These are phyloP conservation scores for Zosterops borbonicus DNA, from an alignment of 2,113 vertebrate genomes.

Conservation along the genomic window DNA sequence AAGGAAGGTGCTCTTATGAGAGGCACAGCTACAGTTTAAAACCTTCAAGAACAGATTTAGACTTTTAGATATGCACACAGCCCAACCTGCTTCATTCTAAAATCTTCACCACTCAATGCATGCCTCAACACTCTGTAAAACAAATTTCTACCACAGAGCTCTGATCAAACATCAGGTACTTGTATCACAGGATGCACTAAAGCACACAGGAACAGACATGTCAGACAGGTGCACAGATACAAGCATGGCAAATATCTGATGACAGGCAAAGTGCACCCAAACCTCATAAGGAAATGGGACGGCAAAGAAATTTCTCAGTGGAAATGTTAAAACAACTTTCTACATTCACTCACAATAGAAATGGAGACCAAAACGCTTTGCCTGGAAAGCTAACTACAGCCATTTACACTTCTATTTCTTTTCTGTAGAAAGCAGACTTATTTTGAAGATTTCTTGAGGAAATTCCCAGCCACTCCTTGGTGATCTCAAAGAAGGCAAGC, in stretches of 20 bases:
- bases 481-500: neutral
- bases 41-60: neutral
- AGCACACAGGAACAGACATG: neutral
- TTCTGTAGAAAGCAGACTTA: neutral
- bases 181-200: neutral
- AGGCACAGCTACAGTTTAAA: neutral
- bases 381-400: neutral
- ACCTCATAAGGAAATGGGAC: neutral
- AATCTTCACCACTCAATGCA: neutral
- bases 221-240: neutral
- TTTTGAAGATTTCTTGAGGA: neutral
- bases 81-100: neutral
- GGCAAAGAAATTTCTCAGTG: neutral
- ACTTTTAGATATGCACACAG: neutral
- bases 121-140: neutral
- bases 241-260: too few relatives aligned
- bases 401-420: neutral
- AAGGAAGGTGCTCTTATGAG: neutral
- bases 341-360: neutral
- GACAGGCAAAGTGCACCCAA: neutral
- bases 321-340: neutral
- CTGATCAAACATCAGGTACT: neutral
- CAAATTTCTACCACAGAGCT: neutral
- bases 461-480: neutral
- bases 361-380: neutral